These are phyloP conservation scores for Ophiothrix spiculata DNA, from an alignment of 35 echinoderm and acorn worm genomes.

Conservation along the genomic window DNA sequence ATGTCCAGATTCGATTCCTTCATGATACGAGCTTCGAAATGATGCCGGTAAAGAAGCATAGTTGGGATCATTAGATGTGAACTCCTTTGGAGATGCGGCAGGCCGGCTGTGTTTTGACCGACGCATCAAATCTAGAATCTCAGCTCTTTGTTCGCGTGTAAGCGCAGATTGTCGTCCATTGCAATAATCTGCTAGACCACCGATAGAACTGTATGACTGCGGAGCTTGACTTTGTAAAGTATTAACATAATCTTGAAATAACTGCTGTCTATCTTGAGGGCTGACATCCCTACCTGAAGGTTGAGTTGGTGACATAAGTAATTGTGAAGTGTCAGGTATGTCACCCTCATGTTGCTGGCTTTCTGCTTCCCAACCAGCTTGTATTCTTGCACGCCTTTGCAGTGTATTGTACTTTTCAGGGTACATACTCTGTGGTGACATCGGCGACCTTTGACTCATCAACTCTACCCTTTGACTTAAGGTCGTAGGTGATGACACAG, in stretches of 20 bases:
- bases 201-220: constrained; percentile 38
- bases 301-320: not conserved
- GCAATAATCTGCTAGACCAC: constrained; percentile 15
- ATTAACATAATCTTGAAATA: constrained; percentile 48
- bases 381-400: constrained; percentile 49
- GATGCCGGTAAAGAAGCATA: constrained; percentile 12
- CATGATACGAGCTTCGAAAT: constrained; percentile 77
- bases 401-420: constrained; percentile 78
- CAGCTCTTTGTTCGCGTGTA: constrained; percentile 77
- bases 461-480: not conserved
- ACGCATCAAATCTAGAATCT: constrained; percentile 79
- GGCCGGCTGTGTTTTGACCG: constrained; percentile 61
- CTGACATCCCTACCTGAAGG: not conserved
- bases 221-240: constrained; percentile 47
- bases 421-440: constrained; percentile 40
- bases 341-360: not conserved
- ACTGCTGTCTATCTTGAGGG: constrained; percentile 32
- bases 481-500: not conserved
- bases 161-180: constrained; percentile 44
- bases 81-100: constrained; percentile 38
- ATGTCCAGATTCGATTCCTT: constrained; percentile 46
- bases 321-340: not conserved
- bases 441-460: constrained; percentile 2
- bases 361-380: not conserved
- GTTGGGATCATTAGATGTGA: constrained; percentile 7